These are phyloP conservation scores for Tribolium madens DNA, from an alignment of 1,140 invertebrate genomes.

Conservation along the genomic window DNA sequence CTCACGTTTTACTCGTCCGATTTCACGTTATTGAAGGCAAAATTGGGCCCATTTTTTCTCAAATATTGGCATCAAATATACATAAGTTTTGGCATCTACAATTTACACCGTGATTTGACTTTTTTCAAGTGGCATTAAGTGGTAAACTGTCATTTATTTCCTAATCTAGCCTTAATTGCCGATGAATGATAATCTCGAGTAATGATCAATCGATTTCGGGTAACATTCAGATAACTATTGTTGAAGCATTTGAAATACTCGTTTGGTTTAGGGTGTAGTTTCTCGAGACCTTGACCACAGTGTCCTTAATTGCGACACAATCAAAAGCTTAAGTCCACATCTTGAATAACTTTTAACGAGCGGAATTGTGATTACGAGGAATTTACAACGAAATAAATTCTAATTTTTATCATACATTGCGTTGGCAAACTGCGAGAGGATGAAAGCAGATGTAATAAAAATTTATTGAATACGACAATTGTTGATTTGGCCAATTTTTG, in stretches of 20 bases:
- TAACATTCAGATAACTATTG: not conserved
- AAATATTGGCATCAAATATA: not conserved
- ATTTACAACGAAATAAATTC: not conserved
- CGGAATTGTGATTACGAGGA: not conserved
- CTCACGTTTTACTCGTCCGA: not conserved
- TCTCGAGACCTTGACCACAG: conserved; percentile 1
- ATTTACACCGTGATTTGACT: not conserved
- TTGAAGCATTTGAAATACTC: too few relatives aligned
- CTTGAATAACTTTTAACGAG: not conserved
- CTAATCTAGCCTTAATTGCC: not conserved
- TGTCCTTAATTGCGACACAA: not conserved
- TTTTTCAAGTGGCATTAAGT: not conserved
- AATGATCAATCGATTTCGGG: not conserved
- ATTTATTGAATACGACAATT: not conserved
- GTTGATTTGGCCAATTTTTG: not conserved
- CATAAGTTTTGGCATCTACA: not conserved
- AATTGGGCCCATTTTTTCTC: not conserved
- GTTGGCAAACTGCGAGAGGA: not conserved
- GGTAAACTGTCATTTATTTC: not conserved
- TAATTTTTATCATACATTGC: not conserved
- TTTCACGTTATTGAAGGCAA: not conserved
- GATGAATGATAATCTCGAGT: not conserved
- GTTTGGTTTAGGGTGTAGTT: not conserved
- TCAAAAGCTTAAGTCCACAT: not conserved
- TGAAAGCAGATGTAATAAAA: not conserved